Evolutionary conservation across 2,888 invertebrate species (phyloP), one percentile per base, ranked within the genome.

Genomic region (Cheilosia vernalis): DNA sequence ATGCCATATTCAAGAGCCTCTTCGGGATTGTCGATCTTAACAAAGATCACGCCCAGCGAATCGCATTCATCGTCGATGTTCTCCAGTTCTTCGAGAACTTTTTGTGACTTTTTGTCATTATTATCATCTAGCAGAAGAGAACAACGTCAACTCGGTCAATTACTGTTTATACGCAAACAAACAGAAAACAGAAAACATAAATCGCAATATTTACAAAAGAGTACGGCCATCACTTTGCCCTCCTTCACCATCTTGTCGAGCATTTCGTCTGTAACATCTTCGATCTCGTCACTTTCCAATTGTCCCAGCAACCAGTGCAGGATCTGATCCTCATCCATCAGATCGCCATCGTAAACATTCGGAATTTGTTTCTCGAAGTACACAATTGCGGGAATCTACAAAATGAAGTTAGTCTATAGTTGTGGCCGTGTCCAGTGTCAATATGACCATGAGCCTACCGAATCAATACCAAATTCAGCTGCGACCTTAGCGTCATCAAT

Each of bases 51-150:
- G 87, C 97, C 97, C 88, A 97, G 93, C 89, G 95, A 94, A 91
- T 98, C 97, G 92, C 97, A 97, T 93, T 98, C 97, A 91, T 97
- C 97, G 91, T 98, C 98, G 90, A 98, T 98, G 91, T 97, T 98
- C 93, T 98, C 98, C 89, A 98, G 92, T 93, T 98, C 97, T 91
- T 95, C 96, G 83, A 98, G 93, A 83, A 96, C 96, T 90, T 95
- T 95, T 91, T 97, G 96, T 51, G 97, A 97, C 92, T 96, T 97
- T 88, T 95, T 95, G 90, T 97, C 97, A 91, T 97, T 97, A 91
- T 97, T 96, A 90, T 97, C 97, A 93, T 97, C 97, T 97, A 87
- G 78, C 49, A 55, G 85, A 82, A 53, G 67, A 21, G n/a, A 19
- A 24, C 44, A 4, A 24, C 10, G 15, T 47, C 42, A 56, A 17